Percentiles rank a stretch among this genome's conserved stretches.
Evolutionary conservation across 2,888 invertebrate genomes (phyloP).

Genomic region (Cyrtodaria siliqua): DNA sequence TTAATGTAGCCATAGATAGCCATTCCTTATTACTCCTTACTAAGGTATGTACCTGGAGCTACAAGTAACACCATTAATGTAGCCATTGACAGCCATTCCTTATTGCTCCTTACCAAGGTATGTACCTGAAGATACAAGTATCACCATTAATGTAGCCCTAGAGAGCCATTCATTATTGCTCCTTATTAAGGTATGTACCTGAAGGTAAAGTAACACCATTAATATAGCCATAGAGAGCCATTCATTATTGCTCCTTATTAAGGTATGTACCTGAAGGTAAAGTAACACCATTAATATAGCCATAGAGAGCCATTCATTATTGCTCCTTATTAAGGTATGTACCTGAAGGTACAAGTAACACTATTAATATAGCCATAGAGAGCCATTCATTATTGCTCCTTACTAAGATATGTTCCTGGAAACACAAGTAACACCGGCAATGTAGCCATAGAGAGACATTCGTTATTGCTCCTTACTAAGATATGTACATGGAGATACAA

Average conservation of each 20-base stretch:
- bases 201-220: slow-evolving; percentile 94
- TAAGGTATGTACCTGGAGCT: no score
- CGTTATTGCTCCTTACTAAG: slow-evolving; percentile 93
- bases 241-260: slow-evolving; percentile 93
- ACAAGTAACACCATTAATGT: slow-evolving; percentile 95
- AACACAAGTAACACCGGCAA: slow-evolving; percentile 95
- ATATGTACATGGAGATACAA: no score
- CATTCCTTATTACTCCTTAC: no score
- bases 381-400: slow-evolving; percentile 95
- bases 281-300: no score
- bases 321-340: no score
- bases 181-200: no score
- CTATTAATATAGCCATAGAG: slow-evolving; percentile 94
- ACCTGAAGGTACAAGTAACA: slow-evolving; percentile 95
- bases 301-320: no score
- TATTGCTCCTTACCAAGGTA: slow-evolving; percentile 94
- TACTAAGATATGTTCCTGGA: slow-evolving; percentile 92
- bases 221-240: slow-evolving; percentile 95
- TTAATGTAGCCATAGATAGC: no score
- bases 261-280: no score
- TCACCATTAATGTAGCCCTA: no score
- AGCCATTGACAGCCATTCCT: slow-evolving; percentile 94
- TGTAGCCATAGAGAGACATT: slow-evolving; percentile 95
- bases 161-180: no score
- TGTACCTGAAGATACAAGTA: no score